Evolutionary conservation across 1,140 invertebrate genomes (phyloP), one percentile per base, ranked within the genome.

Genomic region (Drosophila azteca): DNA sequence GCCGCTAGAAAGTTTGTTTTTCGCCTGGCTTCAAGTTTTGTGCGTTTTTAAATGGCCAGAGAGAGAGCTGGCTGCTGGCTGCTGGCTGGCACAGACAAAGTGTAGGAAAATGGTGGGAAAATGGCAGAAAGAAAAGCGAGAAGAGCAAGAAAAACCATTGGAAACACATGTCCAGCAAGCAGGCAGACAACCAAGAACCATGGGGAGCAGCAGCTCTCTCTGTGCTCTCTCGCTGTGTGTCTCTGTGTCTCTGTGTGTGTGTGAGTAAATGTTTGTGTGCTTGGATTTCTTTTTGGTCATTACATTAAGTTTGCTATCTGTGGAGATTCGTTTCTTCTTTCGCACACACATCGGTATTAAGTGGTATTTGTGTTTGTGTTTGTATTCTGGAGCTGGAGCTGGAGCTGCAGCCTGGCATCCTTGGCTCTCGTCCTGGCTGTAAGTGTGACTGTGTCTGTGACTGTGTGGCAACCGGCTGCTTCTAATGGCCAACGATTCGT

Each of bases 401-500:
- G 2, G 46, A 29, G n/a, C n/a, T n/a, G n/a, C n/a, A n/a, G n/a
- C n/a, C n/a, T 29, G 24, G 24, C 0, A 26, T 3, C 24, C 24
- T 26, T 26, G 3, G 29, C 29, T 29, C 29, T 31, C 6, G 6
- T 35, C 9, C 31, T 35, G 31, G 8, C 31, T 9, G 8, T 35
- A 6, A 44, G 8, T 35, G 31, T 6, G 6, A 20, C 17, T 20
- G 17, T 0, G 17, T 1, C 17, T 20, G 17, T 20, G 17, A 20
- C 17, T 20, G 17, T 31, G 55, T 49, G 41, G 63, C 82, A 67
- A 87, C 82, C 82, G 82, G 82, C 82, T 85, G 82, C 74, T 50
- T 73, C 70, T 85, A 85, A 85, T 85, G 83, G 81, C 68, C 75
- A 87, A 65, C 82, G 82, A 85, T 85, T 85, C 77, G 82, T 85